These are phyloP conservation scores for Cerastis rubricosa DNA, from an alignment of 2,888 invertebrate genomes.

Conservation along the genomic window DNA sequence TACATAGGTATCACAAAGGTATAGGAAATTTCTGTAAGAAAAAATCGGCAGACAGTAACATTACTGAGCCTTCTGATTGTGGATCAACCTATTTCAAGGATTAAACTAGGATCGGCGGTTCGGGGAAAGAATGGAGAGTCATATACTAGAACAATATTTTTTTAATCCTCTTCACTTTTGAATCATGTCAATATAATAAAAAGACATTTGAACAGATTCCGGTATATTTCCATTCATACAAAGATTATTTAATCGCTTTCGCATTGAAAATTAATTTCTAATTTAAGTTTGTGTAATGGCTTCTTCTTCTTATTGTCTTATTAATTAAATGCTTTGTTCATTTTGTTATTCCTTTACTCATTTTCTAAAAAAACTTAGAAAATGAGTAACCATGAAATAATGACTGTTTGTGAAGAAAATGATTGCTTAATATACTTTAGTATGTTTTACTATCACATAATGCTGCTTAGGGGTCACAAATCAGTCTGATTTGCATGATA, in stretches of 20 bases:
- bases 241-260: conserved; percentile 23
- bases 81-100: conserved; percentile 39
- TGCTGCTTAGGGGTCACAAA: background rate
- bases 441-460: background rate
- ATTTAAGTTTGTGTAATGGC: background rate
- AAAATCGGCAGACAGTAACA: conserved; percentile 13
- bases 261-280: conserved; percentile 8
- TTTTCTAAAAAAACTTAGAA: too few relatives aligned
- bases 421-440: background rate
- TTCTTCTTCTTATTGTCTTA: conserved; percentile 12
- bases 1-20: conserved; percentile 1
- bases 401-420: background rate
- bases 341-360: conserved; percentile 18
- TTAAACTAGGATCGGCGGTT: background rate
- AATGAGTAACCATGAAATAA: background rate
- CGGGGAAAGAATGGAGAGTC: background rate
- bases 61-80: conserved; percentile 13
- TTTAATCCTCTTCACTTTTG: conserved; percentile 30
- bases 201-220: background rate
- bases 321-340: conserved; percentile 20
- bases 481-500: background rate
- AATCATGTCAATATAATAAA: background rate
- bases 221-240: background rate
- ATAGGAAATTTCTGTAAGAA: conserved; percentile 15
- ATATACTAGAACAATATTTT: conserved; percentile 3